Conservation (phyloP, 2,797 vertebrate genomes). For the Chrysocyon brachyurus region DNA sequence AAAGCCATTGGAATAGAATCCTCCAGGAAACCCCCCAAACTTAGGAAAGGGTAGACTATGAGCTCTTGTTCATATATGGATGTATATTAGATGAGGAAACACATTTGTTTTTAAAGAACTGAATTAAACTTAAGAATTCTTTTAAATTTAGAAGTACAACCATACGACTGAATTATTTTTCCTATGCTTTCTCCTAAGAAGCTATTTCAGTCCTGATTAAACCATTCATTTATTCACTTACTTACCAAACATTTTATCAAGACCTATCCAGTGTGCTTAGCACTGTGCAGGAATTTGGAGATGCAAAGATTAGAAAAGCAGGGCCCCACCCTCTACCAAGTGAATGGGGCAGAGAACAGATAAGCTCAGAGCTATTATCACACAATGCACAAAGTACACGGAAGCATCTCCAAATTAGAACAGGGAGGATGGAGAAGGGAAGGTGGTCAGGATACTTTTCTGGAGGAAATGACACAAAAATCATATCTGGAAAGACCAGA, state of each 20-base stretch:
- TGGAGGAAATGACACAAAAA: not conserved
- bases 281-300: not conserved
- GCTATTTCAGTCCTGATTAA: not conserved
- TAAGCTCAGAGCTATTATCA: not conserved
- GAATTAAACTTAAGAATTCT: not conserved
- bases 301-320: not conserved
- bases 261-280: not conserved
- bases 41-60: not conserved
- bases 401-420: not conserved
- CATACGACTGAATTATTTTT: not conserved
- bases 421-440: not conserved
- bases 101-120: not conserved
- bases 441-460: not conserved
- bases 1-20: not conserved
- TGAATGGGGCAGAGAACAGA: not conserved
- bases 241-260: not conserved
- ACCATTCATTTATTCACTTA: not conserved
- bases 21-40: not conserved
- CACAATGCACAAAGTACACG: not conserved
- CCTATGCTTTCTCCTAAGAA: slow-evolving; percentile 25
- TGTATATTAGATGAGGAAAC: not conserved
- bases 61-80: not conserved
- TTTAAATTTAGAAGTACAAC: not conserved
- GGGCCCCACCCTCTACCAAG: not conserved
- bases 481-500: not conserved